These are phyloP conservation scores for Leptinotarsa juncta DNA, from an alignment of 2,888 invertebrate genomes.

Conservation along the genomic window DNA sequence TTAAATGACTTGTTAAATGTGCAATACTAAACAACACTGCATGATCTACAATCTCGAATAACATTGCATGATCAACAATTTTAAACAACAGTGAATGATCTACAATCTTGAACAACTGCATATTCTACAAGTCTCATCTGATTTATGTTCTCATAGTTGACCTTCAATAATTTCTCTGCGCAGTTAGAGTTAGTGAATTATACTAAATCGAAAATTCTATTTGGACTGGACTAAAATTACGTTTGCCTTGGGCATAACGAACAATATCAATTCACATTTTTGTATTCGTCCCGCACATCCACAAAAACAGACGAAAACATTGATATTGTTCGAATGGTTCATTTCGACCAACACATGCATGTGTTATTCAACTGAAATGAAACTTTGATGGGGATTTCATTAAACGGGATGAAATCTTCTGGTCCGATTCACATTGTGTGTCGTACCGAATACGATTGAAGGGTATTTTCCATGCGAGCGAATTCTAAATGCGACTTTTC, in stretches of 20 bases:
- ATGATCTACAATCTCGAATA: no score
- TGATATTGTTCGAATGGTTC: constrained; percentile 5
- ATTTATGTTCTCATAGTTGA: no score
- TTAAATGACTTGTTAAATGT: no score
- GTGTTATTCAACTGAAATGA: background rate
- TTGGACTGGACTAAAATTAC: background rate
- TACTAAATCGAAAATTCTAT: background rate
- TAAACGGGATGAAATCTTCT: background rate
- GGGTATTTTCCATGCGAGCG: background rate
- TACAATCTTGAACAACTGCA: no score
- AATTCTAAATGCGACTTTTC: background rate
- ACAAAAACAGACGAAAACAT: background rate
- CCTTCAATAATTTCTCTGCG: no score
- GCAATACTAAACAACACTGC: no score
- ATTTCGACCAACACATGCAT: background rate
- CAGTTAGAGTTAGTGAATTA: no score
- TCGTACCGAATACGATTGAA: background rate
- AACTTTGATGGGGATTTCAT: constrained; percentile 3
- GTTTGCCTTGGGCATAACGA: background rate
- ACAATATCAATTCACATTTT: background rate
- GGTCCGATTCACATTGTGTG: background rate
- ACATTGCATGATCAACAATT: no score
- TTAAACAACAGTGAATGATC: no score
- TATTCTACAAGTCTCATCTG: no score
- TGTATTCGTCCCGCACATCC: background rate